Evolutionary conservation across 2,888 invertebrate genomes (phyloP).

Genomic region (Mesorhabditis spiculigera): DNA sequence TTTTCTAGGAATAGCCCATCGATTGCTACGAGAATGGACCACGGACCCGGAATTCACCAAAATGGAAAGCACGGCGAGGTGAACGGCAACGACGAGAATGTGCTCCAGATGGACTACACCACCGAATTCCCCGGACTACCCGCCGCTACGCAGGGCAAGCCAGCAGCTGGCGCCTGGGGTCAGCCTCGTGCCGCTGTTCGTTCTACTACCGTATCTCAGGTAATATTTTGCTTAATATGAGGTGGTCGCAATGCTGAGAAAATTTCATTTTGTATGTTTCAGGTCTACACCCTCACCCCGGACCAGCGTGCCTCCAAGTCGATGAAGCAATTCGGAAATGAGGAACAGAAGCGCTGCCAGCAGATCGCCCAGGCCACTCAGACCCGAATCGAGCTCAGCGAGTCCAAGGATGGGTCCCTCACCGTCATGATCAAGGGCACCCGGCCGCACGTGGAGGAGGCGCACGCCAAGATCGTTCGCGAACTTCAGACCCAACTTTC

Average conservation of each 20-base stretch:
- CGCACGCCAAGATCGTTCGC: constrained; percentile 81
- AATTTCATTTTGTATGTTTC: constrained; percentile 1
- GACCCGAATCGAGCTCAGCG: constrained; percentile 91
- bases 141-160: constrained; percentile 24
- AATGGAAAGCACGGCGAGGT: not conserved
- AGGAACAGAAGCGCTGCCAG: constrained; percentile 51
- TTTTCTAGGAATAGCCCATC: too few relatives aligned
- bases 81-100: constrained; percentile 9
- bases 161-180: constrained; percentile 24
- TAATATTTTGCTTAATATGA: constrained; percentile 8
- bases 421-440: constrained; percentile 94
- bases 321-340: constrained; percentile 38
- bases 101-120: constrained; percentile 38
- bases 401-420: constrained; percentile 88
- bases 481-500: constrained; percentile 83
- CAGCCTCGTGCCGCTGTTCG: constrained; percentile 28
- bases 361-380: constrained; percentile 36
- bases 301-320: constrained; percentile 46
- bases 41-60: constrained; percentile 4
- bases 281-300: constrained; percentile 44
- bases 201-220: constrained; percentile 20
- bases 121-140: constrained; percentile 55
- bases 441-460: constrained; percentile 78
- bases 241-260: not conserved
- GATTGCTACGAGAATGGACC: not conserved